A percentile compares a stretch with the other conserved stretches of the same genome.
Evolutionary conservation across 2,888 invertebrate species (phyloP).

Genomic region (Cephus spinipes): DNA sequence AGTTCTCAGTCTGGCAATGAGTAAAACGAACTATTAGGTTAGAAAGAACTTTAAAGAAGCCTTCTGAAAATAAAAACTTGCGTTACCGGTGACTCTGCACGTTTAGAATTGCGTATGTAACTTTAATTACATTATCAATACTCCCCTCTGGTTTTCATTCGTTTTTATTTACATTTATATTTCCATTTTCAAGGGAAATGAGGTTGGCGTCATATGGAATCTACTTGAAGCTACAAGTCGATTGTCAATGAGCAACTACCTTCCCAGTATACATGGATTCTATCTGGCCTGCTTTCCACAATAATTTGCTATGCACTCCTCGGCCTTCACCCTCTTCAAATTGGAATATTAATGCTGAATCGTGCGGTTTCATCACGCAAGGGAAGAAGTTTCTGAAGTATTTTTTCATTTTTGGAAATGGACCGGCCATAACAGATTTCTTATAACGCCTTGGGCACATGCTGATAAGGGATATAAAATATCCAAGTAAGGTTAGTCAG

Average conservation of each 20-base stretch:
- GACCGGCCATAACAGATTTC: background rate
- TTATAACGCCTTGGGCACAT: background rate
- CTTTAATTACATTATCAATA: background rate
- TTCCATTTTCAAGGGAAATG: background rate
- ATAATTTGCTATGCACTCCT: background rate
- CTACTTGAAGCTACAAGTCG: background rate
- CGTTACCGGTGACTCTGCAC: background rate
- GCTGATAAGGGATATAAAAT: background rate
- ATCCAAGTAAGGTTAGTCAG: background rate
- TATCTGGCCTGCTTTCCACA: background rate
- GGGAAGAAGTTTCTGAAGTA: background rate
- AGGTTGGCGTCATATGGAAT: background rate
- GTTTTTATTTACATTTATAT: background rate
- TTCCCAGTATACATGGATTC: background rate
- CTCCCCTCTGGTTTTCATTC: background rate
- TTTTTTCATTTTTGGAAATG: background rate
- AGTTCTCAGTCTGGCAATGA: background rate
- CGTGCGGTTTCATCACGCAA: background rate
- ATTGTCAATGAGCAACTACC: background rate
- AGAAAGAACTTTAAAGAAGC: background rate
- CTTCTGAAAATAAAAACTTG: background rate
- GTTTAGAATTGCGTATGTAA: background rate
- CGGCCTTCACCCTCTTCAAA: background rate
- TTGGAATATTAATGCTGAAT: background rate
- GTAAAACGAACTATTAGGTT: background rate